Percentiles rank a stretch among this genome's conserved stretches.
These are phyloP conservation scores for Oncopodura yosiiana DNA, from an alignment of 1,140 invertebrate species.

Conservation along the genomic window DNA sequence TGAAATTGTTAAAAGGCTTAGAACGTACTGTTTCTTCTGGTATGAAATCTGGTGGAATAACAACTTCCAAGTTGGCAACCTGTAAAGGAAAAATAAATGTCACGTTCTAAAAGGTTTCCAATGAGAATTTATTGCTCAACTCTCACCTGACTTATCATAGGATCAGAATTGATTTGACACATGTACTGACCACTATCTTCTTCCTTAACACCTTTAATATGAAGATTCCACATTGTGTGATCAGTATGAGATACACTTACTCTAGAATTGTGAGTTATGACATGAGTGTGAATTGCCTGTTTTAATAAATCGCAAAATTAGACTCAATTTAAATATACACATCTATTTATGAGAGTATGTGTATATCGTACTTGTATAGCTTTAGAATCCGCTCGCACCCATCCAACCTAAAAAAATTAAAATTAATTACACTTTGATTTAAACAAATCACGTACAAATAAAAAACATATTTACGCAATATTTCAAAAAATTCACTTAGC, in stretches of 20 bases:
- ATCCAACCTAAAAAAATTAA: slow-evolving; percentile 40
- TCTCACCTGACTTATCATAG: slow-evolving; percentile 42
- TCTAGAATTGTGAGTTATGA: slow-evolving; percentile 42
- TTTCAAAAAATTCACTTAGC: no score
- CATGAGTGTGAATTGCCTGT: slow-evolving; percentile 42
- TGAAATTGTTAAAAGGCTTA: background rate
- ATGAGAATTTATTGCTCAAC: background rate
- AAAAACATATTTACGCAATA: no score
- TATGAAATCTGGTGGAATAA: slow-evolving; percentile 74
- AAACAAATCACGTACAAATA: no score
- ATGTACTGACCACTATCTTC: slow-evolving; percentile 41
- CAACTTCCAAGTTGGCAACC: slow-evolving; percentile 69
- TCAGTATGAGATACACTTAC: slow-evolving; percentile 36
- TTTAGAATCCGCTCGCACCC: slow-evolving; percentile 43
- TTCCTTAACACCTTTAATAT: slow-evolving; percentile 39
- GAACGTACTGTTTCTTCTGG: slow-evolving; percentile 27
- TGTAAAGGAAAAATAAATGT: slow-evolving; percentile 40
- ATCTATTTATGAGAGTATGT: slow-evolving; percentile 39
- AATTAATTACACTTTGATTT: no score
- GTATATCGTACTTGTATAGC: slow-evolving; percentile 40
- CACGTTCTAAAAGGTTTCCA: background rate
- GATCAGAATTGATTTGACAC: slow-evolving; percentile 44
- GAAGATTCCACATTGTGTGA: slow-evolving; percentile 39
- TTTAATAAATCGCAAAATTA: slow-evolving; percentile 12
- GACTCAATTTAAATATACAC: background rate